Base-by-base conservation (phyloP, 2,113 vertebrate species). In the Indicator indicator region DNA sequence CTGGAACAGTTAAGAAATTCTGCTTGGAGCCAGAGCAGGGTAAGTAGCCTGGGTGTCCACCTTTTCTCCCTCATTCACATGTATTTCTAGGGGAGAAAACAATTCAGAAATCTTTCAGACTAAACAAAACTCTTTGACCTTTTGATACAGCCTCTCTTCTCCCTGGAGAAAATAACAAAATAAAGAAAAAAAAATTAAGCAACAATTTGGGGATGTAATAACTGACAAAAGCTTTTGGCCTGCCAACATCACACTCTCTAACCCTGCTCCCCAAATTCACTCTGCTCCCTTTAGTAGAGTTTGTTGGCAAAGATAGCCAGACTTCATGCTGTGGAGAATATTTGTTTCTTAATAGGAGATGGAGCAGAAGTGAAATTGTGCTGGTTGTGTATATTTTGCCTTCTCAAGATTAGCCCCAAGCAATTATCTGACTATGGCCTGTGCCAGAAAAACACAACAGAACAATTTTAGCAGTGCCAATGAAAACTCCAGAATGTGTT, bases 391-490 rank as follows among this genome's bases (percentile, higher is more conserved):
- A 55, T 93, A 82, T 96, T 96, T 96, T 97, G 92, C 92, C 92
- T 96, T 88, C 91, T 95, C 76, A 86, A 92, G 95, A 94, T 96
- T 96, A 95, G 94, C 93, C 88, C 80, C 87, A 88, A 94, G 95
- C 93, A 95, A 96, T 97, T 96, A 94, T 96, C 89, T 95, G 94
- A 90, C 92, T 95, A 65, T 33, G 86, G 86, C 72, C 87, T 91
- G 94, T 91, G 95, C 95, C 95, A 96, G 91, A 95, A 95, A 94
- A 96, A 91, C 91, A 95, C 91, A 95, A 85, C 91, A 96, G 95
- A 95, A 92, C 83, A 95, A 96, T 95, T 96, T 95, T 94, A 97
- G 94, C 85, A 67, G 94, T 90, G 96, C 96, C 96, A 97, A 96
- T 20, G 27, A 96, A 96, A 97, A 96, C 96, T 96, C 93, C 95